Evolutionary conservation across 1,140 invertebrate species (phyloP).

Genomic region (Ladona fulva): DNA sequence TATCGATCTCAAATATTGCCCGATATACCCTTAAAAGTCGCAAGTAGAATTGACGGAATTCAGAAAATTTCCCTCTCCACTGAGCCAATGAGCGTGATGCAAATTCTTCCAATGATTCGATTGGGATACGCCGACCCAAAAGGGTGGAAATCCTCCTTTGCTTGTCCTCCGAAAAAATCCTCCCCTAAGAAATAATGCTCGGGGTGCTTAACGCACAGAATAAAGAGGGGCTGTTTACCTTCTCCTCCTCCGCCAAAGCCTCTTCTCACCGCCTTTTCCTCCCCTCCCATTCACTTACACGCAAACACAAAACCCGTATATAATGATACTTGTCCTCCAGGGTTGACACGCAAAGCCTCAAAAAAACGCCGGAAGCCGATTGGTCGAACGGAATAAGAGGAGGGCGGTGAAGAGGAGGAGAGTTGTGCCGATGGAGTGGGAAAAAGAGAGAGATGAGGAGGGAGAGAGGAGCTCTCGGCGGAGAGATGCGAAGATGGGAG

Average conservation of each 20-base stretch:
- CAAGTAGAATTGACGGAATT: too few relatives aligned
- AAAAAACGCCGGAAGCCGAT: neutral
- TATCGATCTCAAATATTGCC: too few relatives aligned
- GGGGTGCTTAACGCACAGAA: too few relatives aligned
- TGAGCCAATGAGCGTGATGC: too few relatives aligned
- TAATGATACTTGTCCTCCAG: neutral
- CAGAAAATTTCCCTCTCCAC: too few relatives aligned
- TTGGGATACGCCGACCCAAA: too few relatives aligned
- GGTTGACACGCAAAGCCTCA: constrained; percentile 6
- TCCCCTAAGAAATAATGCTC: too few relatives aligned
- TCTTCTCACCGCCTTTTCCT: neutral
- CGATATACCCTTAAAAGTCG: too few relatives aligned
- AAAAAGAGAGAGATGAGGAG: neutral
- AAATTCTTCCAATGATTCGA: too few relatives aligned
- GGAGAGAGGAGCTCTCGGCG: neutral
- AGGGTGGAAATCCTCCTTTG: too few relatives aligned
- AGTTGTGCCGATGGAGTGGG: neutral
- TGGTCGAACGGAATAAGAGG: neutral
- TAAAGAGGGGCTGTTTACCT: neutral
- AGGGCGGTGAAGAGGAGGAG: neutral
- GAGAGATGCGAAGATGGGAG: neutral
- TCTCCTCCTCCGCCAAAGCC: neutral
- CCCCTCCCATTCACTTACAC: neutral
- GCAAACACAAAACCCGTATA: constrained; percentile 9
- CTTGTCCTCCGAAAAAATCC: too few relatives aligned